These are phyloP conservation scores for Toxotes jaculatrix DNA, from an alignment of 2,113 vertebrate genomes.

Conservation along the genomic window DNA sequence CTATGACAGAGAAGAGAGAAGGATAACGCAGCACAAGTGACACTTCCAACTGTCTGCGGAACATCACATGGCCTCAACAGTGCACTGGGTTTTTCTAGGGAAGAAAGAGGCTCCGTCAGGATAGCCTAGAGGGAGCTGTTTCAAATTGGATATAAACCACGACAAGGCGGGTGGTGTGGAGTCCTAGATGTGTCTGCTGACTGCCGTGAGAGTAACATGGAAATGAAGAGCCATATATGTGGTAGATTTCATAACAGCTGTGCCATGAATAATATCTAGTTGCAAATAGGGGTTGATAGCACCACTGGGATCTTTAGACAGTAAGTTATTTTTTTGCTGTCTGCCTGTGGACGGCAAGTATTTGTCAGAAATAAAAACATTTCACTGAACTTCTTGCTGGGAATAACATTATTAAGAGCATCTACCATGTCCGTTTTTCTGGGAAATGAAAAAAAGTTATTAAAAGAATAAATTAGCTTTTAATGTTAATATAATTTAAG, in stretches of 20 bases:
- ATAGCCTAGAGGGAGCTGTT: slow-evolving; percentile 59
- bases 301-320: slow-evolving; percentile 23
- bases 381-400: not conserved
- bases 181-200: slow-evolving; percentile 51
- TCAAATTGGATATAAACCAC: slow-evolving; percentile 54
- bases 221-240: slow-evolving; percentile 44
- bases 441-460: not conserved
- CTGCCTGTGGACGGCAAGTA: slow-evolving; percentile 2
- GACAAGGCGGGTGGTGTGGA: slow-evolving; percentile 26
- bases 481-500: slow-evolving; percentile 4
- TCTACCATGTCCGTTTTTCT: not conserved
- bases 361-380: slow-evolving; percentile 14
- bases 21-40: slow-evolving; percentile 70
- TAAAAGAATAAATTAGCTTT: slow-evolving; percentile 19
- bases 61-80: slow-evolving; percentile 68
- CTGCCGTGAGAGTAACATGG: slow-evolving; percentile 40
- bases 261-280: slow-evolving; percentile 18
- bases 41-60: slow-evolving; percentile 75
- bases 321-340: slow-evolving; percentile 7
- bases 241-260: slow-evolving; percentile 37
- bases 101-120: slow-evolving; percentile 55
- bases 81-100: slow-evolving; percentile 52
- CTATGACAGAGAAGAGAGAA: slow-evolving; percentile 70
- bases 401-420: not conserved
- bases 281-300: slow-evolving; percentile 31